Conservation (phyloP, 2,888 invertebrate genomes). For the Stictocephala bisonia region DNA sequence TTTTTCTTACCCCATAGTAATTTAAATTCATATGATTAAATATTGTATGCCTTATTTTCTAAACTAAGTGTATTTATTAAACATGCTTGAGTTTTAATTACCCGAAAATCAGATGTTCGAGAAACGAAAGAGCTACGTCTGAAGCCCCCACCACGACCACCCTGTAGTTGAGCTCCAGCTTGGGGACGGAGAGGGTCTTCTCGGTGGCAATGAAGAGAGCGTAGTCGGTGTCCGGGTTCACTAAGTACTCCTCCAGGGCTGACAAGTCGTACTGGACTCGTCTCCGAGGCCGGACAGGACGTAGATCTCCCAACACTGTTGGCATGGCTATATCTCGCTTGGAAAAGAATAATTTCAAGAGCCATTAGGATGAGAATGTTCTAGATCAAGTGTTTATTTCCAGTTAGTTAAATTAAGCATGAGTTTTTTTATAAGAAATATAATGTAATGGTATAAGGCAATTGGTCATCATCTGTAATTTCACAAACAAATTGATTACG, state of each 20-base stretch:
- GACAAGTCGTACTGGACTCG: not conserved
- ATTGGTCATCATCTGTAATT: too few relatives aligned
- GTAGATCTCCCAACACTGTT: not conserved
- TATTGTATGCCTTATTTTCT: too few relatives aligned
- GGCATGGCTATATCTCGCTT: not conserved
- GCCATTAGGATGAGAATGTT: too few relatives aligned
- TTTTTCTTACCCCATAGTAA: too few relatives aligned
- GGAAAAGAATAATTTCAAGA: too few relatives aligned
- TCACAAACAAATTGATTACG: too few relatives aligned
- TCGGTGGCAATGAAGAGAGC: conserved; percentile 19
- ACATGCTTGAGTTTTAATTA: conserved; percentile 59
- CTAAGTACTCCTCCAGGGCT: not conserved
- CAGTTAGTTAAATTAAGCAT: too few relatives aligned
- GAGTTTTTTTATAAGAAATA: too few relatives aligned
- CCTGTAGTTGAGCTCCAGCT: conserved; percentile 69
- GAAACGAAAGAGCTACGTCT: conserved; percentile 72
- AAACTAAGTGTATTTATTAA: too few relatives aligned
- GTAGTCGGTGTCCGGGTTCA: not conserved
- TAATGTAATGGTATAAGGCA: too few relatives aligned
- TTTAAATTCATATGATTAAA: too few relatives aligned
- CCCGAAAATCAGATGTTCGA: conserved; percentile 72
- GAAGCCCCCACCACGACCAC: conserved; percentile 77
- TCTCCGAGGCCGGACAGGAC: not conserved
- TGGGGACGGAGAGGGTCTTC: conserved; percentile 53
- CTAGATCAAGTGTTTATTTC: too few relatives aligned